phyloP scores from a whole-genome alignment of 2,888 invertebrate species.

The Trisateles emortualis region DNA sequence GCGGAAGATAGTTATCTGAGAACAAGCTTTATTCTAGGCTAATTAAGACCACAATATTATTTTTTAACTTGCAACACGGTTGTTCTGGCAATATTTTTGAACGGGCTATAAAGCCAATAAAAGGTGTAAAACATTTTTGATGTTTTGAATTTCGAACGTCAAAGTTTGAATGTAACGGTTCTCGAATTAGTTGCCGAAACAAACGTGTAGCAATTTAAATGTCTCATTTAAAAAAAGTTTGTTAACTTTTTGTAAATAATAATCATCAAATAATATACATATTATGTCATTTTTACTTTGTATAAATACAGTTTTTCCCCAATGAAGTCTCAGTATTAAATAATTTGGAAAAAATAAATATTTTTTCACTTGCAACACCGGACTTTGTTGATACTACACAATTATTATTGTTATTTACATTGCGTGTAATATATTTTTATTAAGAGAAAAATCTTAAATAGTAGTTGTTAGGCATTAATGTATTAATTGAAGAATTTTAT shows the following conservation, averaged over 20 bases:
- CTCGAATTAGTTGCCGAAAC: constrained; percentile 31
- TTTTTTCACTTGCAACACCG: constrained; percentile 64
- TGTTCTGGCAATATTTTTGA: constrained; percentile 6
- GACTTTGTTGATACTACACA: constrained; percentile 70
- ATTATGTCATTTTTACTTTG: constrained; percentile 63
- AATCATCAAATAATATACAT: constrained; percentile 62
- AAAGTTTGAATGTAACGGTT: constrained; percentile 38
- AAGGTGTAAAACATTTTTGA: constrained; percentile 11
- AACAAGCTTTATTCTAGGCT: constrained; percentile 83
- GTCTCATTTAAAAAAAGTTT: constrained; percentile 63
- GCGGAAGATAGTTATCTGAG: constrained; percentile 71
- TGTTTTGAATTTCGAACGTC: constrained; percentile 26
- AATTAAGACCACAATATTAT: constrained; percentile 65
- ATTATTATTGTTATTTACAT: constrained; percentile 79
- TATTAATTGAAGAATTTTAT: constrained; percentile 86
- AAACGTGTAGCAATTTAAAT: constrained; percentile 59
- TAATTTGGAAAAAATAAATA: constrained; percentile 44
- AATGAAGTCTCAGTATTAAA: constrained; percentile 78
- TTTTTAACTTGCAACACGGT: constrained; percentile 55
- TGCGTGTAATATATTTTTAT: constrained; percentile 86
- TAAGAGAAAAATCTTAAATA: constrained; percentile 85
- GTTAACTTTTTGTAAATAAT: constrained; percentile 83
- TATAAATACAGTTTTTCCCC: constrained; percentile 60
- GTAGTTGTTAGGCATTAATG: constrained; percentile 85
- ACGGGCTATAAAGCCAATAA: neutral